Conservation (phyloP, 2,797 vertebrate genomes). For the Clarias platycephalus region DNA sequence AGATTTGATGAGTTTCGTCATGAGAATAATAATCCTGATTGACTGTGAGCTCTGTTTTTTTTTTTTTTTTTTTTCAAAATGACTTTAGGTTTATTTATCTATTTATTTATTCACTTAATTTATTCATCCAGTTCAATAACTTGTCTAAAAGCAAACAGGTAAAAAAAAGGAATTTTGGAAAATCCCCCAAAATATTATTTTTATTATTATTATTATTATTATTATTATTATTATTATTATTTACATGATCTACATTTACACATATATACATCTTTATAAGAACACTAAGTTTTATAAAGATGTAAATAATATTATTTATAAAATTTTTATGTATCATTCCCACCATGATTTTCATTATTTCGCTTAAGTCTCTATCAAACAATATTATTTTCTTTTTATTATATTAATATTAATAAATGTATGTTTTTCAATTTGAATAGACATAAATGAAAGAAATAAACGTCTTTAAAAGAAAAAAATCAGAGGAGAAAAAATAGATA, state of each 20-base stretch:
- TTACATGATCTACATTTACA: too few relatives aligned
- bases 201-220: too few relatives aligned
- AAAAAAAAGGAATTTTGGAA: background rate
- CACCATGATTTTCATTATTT: background rate
- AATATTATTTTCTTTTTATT: background rate
- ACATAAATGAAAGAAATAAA: background rate
- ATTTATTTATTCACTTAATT: background rate
- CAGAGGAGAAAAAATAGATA: background rate
- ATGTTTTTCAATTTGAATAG: background rate
- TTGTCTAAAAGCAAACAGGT: too few relatives aligned
- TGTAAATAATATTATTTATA: background rate
- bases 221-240: too few relatives aligned
- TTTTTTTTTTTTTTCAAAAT: background rate
- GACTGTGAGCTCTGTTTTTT: background rate
- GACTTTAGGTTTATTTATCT: background rate
- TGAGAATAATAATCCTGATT: background rate
- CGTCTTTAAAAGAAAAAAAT: background rate
- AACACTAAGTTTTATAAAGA: background rate
- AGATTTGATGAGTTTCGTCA: background rate
- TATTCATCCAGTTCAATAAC: background rate
- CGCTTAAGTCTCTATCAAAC: background rate
- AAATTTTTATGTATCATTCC: too few relatives aligned
- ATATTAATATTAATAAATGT: background rate
- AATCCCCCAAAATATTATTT: background rate
- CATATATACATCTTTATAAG: background rate